Percentiles rank a stretch among this genome's conserved stretches.
These are phyloP conservation scores for Sternarchorhynchus goeldii DNA, from an alignment of 2,797 vertebrate species.

Conservation along the genomic window DNA sequence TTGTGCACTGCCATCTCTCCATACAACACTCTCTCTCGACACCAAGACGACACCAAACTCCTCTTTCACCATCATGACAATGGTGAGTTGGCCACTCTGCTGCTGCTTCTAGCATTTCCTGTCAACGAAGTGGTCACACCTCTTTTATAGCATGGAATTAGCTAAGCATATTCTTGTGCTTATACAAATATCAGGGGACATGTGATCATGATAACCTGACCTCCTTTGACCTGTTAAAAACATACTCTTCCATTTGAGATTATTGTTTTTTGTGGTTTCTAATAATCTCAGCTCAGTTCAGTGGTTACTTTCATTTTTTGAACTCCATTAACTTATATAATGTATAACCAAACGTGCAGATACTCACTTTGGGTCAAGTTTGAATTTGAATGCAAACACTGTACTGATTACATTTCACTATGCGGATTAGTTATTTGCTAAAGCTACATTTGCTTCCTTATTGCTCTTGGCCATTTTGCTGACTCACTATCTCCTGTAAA, in stretches of 20 bases:
- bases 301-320: not conserved
- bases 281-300: not conserved
- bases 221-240: conserved; percentile 4
- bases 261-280: conserved; percentile 4
- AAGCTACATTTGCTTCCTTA: not conserved
- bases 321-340: too few species aligned
- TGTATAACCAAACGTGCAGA: not conserved
- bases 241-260: not conserved
- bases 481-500: not conserved
- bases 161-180: not conserved
- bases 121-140: not conserved
- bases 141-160: not conserved
- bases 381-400: conserved; percentile 16
- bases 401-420: not conserved
- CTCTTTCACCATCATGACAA: conserved; percentile 70
- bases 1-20: conserved; percentile 42
- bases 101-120: conserved; percentile 29
- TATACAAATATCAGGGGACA: not conserved
- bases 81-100: conserved; percentile 72
- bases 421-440: not conserved
- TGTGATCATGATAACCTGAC: conserved; percentile 3
- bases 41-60: conserved; percentile 84
- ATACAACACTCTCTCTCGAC: conserved; percentile 53
- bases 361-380: not conserved
- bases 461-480: conserved; percentile 11